These are phyloP conservation scores for Hyppa rectilinea DNA, from an alignment of 2,888 invertebrate species.

Conservation along the genomic window DNA sequence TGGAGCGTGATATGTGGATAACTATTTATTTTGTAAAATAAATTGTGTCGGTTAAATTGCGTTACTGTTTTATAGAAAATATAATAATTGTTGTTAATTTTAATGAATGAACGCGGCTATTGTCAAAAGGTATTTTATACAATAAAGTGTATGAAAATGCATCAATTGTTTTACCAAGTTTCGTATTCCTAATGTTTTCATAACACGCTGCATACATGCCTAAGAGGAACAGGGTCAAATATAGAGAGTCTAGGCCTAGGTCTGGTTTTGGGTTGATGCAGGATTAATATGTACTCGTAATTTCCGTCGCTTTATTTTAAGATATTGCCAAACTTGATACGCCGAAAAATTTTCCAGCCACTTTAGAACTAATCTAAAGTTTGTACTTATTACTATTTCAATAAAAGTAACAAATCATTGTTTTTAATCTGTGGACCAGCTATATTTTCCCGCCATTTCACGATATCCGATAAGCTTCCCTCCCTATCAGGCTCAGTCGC, in stretches of 20 bases:
- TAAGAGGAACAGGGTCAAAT: neutral
- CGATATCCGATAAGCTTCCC: slow-evolving; percentile 46
- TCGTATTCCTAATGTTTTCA: neutral
- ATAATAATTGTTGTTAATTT: slow-evolving; percentile 7
- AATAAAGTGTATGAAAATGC: slow-evolving; percentile 3
- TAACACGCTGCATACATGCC: neutral
- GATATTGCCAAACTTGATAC: neutral
- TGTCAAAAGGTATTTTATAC: neutral
- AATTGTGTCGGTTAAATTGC: slow-evolving; percentile 62
- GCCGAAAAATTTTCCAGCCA: neutral
- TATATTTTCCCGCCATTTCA: slow-evolving; percentile 44
- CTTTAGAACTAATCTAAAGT: neutral
- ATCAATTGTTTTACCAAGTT: neutral
- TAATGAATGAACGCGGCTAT: neutral
- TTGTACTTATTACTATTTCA: neutral
- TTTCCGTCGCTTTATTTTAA: neutral
- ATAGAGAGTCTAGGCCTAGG: too few relatives aligned
- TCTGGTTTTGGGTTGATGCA: neutral
- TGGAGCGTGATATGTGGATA: slow-evolving; percentile 76
- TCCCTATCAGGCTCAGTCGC: slow-evolving; percentile 36
- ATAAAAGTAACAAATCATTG: slow-evolving; percentile 9
- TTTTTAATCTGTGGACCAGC: slow-evolving; percentile 20
- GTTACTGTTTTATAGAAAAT: slow-evolving; percentile 31
- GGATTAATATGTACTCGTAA: neutral
- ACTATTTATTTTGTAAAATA: slow-evolving; percentile 69